Conservation (phyloP, 1,140 invertebrate species). For the Trachymyrmex septentrionalis region DNA sequence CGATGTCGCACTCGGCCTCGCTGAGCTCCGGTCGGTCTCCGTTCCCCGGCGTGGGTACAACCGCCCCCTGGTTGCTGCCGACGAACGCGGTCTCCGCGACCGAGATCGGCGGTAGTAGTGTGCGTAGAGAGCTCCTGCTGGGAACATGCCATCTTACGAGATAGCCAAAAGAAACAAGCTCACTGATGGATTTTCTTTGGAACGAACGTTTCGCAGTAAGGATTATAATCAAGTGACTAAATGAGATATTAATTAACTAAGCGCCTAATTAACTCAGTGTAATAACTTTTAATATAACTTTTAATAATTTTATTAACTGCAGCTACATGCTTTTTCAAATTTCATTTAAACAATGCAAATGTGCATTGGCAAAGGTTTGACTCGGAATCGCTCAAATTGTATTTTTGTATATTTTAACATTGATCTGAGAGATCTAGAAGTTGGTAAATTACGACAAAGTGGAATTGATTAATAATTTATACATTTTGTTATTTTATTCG, state of each 20-base stretch:
- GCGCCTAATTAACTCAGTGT: neutral
- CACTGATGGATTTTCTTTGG: constrained; percentile 16
- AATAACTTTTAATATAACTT: constrained; percentile 7
- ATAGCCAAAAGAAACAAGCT: constrained; percentile 57
- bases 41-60: constrained; percentile 69
- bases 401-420: neutral
- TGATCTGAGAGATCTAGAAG: neutral
- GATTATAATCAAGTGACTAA: neutral
- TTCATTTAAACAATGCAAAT: neutral
- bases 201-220: neutral
- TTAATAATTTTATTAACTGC: too few relatives aligned
- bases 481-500: neutral
- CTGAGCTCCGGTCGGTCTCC: constrained; percentile 88
- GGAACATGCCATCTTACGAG: constrained; percentile 88
- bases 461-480: neutral
- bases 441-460: neutral
- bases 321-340: neutral
- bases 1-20: constrained; percentile 92
- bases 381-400: neutral
- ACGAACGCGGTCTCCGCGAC: constrained; percentile 89
- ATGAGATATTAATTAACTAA: too few relatives aligned
- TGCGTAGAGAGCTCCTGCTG: constrained; percentile 88
- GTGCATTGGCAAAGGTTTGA: neutral
- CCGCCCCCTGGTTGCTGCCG: constrained; percentile 80
- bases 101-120: constrained; percentile 88